Conservation (phyloP, 1,140 invertebrate species). For the Vollenhovia emeryi region DNA sequence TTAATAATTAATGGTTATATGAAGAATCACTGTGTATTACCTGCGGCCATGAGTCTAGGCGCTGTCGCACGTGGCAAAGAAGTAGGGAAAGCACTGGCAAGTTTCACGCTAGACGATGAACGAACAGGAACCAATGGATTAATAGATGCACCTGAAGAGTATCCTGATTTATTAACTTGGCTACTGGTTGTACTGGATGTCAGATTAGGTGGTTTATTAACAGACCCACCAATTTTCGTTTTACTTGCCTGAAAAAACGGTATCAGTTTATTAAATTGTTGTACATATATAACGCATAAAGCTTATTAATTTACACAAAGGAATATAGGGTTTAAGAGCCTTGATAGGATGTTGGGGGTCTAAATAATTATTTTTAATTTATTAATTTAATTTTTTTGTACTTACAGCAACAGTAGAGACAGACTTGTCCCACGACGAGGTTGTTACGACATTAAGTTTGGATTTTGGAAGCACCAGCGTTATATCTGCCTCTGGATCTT, state of each 20-base stretch:
- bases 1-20: background rate
- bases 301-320: too few species aligned
- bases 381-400: background rate
- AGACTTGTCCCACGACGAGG: slow-evolving; percentile 87
- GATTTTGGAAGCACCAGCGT: slow-evolving; percentile 92
- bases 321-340: too few species aligned
- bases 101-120: slow-evolving; percentile 79
- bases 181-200: slow-evolving; percentile 75
- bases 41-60: slow-evolving; percentile 85
- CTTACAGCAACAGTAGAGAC: slow-evolving; percentile 80
- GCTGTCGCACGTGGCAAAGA: slow-evolving; percentile 84
- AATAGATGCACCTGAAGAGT: slow-evolving; percentile 76
- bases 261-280: slow-evolving; percentile 20
- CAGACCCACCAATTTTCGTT: slow-evolving; percentile 77
- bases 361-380: too few species aligned
- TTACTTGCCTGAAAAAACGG: slow-evolving; percentile 78
- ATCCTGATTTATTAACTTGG: slow-evolving; percentile 79
- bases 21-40: slow-evolving; percentile 72
- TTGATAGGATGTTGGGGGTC: too few species aligned
- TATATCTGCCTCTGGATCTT: slow-evolving; percentile 97
- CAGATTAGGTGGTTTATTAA: slow-evolving; percentile 79
- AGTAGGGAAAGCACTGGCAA: slow-evolving; percentile 79
- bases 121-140: slow-evolving; percentile 82
- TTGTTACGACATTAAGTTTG: slow-evolving; percentile 85
- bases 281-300: background rate